Evolutionary conservation across 2,888 invertebrate species (phyloP), one percentile per base, ranked within the genome.

Genomic region (Leptogaster cylindrica): DNA sequence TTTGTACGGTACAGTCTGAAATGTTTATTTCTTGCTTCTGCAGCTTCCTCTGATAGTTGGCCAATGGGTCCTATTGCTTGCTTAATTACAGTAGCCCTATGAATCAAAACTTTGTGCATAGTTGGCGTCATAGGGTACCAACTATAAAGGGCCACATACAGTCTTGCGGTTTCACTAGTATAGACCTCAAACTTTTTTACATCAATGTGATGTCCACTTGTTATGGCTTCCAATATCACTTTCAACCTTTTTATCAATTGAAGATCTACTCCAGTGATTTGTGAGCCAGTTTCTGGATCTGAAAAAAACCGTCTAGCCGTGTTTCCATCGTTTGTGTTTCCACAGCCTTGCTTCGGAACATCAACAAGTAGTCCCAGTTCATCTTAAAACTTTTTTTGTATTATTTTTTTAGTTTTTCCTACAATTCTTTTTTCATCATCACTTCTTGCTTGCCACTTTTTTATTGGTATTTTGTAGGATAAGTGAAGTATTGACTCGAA

Each of bases 21-120:
- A 70, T 73, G 71, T 68, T 75, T 75, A 63, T 76, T 75, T n/a
- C 74, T 55, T 2, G 75, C 75, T 69, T 75, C 75, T 20, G 73
- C 72, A 12, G 76, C 74, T 69, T 36, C 6, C 12, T 77, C 75
- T 6, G 74, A 75, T 5, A 76, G 69, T 36, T 72, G 72, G 1
- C 75, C 75, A 20, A 76, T 75, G 3, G 75, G 75, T n/a, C 77
- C 58, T 31, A 76, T 31, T 3, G 73, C 72, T 23, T 74, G 16
- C 44, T 69, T 39, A 27, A 76, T 74, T 1, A 75, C 68, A 14
- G 61, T 61, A 39, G 41, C 46, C 50, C 41, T 50, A 28, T 36
- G 58, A 25, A 25, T 52, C 20, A 23, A 66, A 12, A 25, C 39
- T 39, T 52, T 65, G 28, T 65, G 50, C 28, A 67, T 50, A 39